A percentile compares a stretch with the other conserved stretches of the same genome.
These are phyloP conservation scores for Steatocranus sp. DNA, from an alignment of 2,797 vertebrate species.

Conservation along the genomic window DNA sequence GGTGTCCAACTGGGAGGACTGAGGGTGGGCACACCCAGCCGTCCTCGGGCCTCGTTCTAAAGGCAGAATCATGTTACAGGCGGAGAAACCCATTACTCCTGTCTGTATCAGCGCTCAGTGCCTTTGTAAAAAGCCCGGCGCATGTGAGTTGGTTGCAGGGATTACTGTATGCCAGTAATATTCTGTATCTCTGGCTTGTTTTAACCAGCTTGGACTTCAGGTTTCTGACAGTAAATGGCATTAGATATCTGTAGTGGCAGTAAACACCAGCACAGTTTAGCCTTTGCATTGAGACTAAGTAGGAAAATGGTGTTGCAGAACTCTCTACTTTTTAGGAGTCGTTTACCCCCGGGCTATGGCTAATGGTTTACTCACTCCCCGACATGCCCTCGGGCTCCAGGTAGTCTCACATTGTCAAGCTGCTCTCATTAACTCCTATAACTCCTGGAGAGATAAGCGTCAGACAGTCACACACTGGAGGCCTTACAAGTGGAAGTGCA, in stretches of 20 bases:
- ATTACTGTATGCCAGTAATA: conserved; percentile 65
- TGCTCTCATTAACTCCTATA: conserved; percentile 74
- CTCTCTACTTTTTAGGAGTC: conserved; percentile 53
- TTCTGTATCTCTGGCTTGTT: conserved; percentile 40
- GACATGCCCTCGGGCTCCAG: conserved; percentile 68
- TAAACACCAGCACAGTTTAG: conserved; percentile 14
- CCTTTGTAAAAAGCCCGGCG: conserved; percentile 8
- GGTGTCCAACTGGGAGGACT: conserved; percentile 47
- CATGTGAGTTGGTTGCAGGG: conserved; percentile 58
- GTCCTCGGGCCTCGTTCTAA: conserved; percentile 40
- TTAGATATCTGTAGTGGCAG: conserved; percentile 34
- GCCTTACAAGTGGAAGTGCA: conserved; percentile 43
- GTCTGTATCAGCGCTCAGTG: conserved; percentile 47
- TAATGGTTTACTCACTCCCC: conserved; percentile 78
- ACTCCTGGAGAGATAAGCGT: conserved; percentile 57
- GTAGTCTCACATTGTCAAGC: conserved; percentile 68
- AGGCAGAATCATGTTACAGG: conserved; percentile 68
- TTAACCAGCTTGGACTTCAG: conserved; percentile 29
- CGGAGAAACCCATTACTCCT: conserved; percentile 49
- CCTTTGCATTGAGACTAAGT: conserved; percentile 29
- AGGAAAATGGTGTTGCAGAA: conserved; percentile 48
- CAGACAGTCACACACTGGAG: conserved; percentile 42
- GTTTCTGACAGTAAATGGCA: conserved; percentile 42
- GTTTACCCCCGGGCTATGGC: conserved; percentile 68
- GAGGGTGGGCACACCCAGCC: conserved; percentile 44